Base-by-base conservation (phyloP, 2,888 invertebrate genomes). In the Helobdella robusta region DNA sequence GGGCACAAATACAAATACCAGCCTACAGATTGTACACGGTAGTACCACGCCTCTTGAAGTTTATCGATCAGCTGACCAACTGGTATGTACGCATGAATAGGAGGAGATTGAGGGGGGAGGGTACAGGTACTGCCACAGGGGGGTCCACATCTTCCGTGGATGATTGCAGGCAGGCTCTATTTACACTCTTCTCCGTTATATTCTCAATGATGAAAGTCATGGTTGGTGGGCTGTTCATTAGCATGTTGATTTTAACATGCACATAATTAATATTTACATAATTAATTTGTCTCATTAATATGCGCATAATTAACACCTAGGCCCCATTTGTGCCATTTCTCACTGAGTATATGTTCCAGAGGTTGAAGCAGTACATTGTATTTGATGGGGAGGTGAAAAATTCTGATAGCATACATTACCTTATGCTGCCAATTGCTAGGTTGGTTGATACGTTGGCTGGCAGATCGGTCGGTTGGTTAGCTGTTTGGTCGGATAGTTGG, bases 61-160 rank as follows among this genome's bases (percentile, higher is more conserved):
- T 92, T 79, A 91, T 98, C 71, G 95, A 97, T 76, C 90, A 95
- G 76, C 84, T 98, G 2, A 98, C 97, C 34, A 99, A 99, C 79
- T 95, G 95, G 94, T 98, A 97, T 78, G 93, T 98, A 35, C 84
- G 97, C 69, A 89, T 98, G 86, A 98, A 98, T 79, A 85, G 98
- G 66, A 89, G 87, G 73, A 84, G 98, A 62, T 85, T 98, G 68
- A 97, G 95, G 81, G 83, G 80, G 83, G 95, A 95, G 48, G 93
- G 94, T 44, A 23, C 50, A 11, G n/a, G n/a, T n/a, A n/a, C n/a
- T n/a, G n/a, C n/a, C n/a, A n/a, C n/a, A n/a, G n/a, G n/a, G n/a
- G n/a, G n/a, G n/a, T 50, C 50, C n/a, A 75, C 20, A 18, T 83
- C 83, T 70, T 90, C 91, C 0, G 77, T 83, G 2, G 83, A 85